These are phyloP conservation scores for Polietes domitor DNA, from an alignment of 2,888 invertebrate species.

Conservation along the genomic window DNA sequence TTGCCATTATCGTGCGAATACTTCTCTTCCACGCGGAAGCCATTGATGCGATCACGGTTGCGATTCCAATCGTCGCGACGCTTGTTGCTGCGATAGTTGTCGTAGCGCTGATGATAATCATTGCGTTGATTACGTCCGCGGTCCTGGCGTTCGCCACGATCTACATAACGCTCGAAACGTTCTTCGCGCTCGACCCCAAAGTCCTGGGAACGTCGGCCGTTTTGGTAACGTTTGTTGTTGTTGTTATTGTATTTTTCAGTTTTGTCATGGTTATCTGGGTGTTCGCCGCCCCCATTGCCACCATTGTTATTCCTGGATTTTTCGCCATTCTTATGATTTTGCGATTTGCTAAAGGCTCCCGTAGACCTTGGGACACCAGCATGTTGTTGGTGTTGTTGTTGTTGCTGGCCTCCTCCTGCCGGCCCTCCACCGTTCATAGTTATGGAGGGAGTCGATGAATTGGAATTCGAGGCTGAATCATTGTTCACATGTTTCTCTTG, in stretches of 20 bases:
- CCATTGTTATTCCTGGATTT: slow-evolving; percentile 23
- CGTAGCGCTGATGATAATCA: slow-evolving; percentile 78
- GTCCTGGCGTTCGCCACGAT: slow-evolving; percentile 63
- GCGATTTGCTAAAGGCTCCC: slow-evolving; percentile 50
- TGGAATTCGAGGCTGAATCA: slow-evolving; percentile 59
- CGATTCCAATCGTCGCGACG: slow-evolving; percentile 79
- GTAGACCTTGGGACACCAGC: slow-evolving; percentile 19
- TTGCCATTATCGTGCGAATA: slow-evolving; percentile 76
- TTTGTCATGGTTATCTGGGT: slow-evolving; percentile 28
- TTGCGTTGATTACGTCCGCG: slow-evolving; percentile 68
- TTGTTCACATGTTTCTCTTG: slow-evolving; percentile 54
- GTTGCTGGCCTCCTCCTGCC: slow-evolving; percentile 14
- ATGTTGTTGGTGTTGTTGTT: background rate
- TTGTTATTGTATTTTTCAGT: slow-evolving; percentile 37
- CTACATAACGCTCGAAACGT: slow-evolving; percentile 60
- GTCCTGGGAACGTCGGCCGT: slow-evolving; percentile 51
- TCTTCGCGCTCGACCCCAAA: slow-evolving; percentile 61
- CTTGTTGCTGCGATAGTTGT: slow-evolving; percentile 78
- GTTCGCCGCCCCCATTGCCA: background rate
- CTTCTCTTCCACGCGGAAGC: slow-evolving; percentile 75
- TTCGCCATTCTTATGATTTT: slow-evolving; percentile 43
- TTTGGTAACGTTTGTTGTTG: slow-evolving; percentile 44
- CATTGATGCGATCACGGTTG: slow-evolving; percentile 78
- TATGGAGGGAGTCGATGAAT: slow-evolving; percentile 57
- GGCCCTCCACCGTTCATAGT: slow-evolving; percentile 32